phyloP scores from a whole-genome alignment of 2,113 vertebrate genomes.

The Bombycilla garrulus region DNA sequence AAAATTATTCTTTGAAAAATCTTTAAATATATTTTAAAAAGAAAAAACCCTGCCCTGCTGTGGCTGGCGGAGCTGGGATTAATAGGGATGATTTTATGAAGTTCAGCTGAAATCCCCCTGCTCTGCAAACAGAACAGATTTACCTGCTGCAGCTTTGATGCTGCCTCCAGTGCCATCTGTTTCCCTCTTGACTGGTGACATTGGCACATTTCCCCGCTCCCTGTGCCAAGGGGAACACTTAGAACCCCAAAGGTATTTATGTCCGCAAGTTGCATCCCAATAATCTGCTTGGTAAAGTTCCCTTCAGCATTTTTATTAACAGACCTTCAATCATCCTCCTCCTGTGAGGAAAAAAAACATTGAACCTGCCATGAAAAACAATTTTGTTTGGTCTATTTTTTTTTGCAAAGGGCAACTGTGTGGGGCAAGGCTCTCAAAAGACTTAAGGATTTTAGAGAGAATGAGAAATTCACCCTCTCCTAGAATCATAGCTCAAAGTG shows the following conservation, averaged over 20 bases:
- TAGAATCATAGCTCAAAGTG: neutral
- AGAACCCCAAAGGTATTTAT: neutral
- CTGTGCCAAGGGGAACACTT: neutral
- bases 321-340: neutral
- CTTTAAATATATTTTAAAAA: neutral
- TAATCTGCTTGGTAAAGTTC: neutral
- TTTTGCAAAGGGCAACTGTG: neutral
- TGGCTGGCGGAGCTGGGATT: neutral
- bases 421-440: neutral
- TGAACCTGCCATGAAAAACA: neutral
- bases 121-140: constrained; percentile 6
- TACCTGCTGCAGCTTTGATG: neutral
- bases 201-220: neutral
- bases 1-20: neutral
- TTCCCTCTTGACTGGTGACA: neutral
- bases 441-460: neutral
- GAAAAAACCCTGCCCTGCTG: neutral
- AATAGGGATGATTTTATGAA: neutral
- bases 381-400: neutral
- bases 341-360: neutral
- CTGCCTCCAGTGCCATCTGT: constrained; percentile 18
- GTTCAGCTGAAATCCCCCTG: neutral
- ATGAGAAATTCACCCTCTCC: neutral
- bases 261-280: neutral
- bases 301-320: neutral